A percentile compares a stretch with the other conserved stretches of the same genome.
phyloP scores from a whole-genome alignment of 1,140 invertebrate species.

The Cotesia glomerata region DNA sequence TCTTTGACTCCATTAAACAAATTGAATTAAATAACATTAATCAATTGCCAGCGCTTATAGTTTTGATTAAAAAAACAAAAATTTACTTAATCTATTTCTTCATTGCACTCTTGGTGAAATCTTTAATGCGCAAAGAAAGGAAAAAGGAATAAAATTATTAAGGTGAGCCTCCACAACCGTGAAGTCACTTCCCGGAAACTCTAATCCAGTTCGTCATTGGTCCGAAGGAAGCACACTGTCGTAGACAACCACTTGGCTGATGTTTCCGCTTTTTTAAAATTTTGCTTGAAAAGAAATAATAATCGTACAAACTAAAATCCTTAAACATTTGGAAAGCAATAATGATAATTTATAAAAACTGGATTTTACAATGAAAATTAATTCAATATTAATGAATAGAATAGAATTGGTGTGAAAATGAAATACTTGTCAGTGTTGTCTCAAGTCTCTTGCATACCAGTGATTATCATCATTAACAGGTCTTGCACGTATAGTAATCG shows the following conservation, averaged over 20 bases:
- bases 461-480: conserved; percentile 34
- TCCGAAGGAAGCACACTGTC: conserved; percentile 37
- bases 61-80: too few relatives aligned
- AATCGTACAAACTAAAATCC: background rate
- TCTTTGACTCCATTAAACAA: too few relatives aligned
- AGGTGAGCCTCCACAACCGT: conserved; percentile 36
- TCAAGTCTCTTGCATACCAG: conserved; percentile 15
- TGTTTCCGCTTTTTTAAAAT: conserved; percentile 34
- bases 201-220: conserved; percentile 40
- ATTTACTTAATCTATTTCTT: background rate
- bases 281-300: background rate
- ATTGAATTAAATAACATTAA: too few relatives aligned
- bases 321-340: too few relatives aligned
- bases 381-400: background rate
- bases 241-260: conserved; percentile 13
- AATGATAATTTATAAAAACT: too few relatives aligned
- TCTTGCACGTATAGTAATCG: conserved; percentile 31
- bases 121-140: conserved; percentile 23
- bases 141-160: conserved; percentile 27
- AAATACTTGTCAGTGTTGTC: conserved; percentile 16
- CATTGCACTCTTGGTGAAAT: conserved; percentile 21
- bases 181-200: conserved; percentile 40
- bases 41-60: too few relatives aligned
- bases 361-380: too few relatives aligned
- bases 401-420: conserved; percentile 14